Evolutionary conservation across 2,113 vertebrate genomes (phyloP).

Genomic region (Esox niger): DNA sequence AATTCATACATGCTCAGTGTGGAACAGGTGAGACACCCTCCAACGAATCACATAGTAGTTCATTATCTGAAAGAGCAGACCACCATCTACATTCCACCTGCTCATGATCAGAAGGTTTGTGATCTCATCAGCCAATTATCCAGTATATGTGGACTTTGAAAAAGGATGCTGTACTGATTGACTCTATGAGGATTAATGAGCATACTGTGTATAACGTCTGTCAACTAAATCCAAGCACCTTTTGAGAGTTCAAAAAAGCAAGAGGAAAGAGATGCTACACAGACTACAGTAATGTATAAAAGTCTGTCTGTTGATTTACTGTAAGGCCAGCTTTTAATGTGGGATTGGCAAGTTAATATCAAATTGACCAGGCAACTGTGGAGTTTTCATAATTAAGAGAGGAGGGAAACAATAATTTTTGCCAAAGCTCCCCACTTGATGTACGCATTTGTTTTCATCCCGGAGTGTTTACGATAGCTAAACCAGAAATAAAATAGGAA

Average conservation of each 20-base stretch:
- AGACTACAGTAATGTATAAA: constrained; percentile 1
- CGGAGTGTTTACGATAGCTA: constrained; percentile 8
- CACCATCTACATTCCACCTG: not conserved
- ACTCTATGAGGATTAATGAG: not conserved
- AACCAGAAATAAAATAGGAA: constrained; percentile 11
- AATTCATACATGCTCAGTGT: not conserved
- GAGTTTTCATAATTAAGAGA: constrained; percentile 31
- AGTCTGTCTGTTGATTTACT: not conserved
- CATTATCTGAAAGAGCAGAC: not conserved
- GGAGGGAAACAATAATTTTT: constrained; percentile 1
- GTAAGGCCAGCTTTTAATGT: constrained; percentile 8
- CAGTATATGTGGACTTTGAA: not conserved
- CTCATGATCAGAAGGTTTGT: not conserved
- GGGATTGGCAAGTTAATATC: constrained; percentile 6
- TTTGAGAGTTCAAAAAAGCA: not conserved
- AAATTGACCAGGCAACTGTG: constrained; percentile 11
- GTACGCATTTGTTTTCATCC: constrained; percentile 11
- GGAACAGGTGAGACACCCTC: not conserved
- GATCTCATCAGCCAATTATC: too few species aligned
- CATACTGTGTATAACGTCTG: not conserved
- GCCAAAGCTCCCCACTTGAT: constrained; percentile 2
- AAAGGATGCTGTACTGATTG: not conserved
- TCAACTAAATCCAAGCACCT: not conserved
- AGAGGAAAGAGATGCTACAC: not conserved
- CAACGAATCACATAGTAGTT: not conserved